These are phyloP conservation scores for Leptarthrus brevirostris DNA, from an alignment of 2,888 invertebrate species.

Conservation along the genomic window DNA sequence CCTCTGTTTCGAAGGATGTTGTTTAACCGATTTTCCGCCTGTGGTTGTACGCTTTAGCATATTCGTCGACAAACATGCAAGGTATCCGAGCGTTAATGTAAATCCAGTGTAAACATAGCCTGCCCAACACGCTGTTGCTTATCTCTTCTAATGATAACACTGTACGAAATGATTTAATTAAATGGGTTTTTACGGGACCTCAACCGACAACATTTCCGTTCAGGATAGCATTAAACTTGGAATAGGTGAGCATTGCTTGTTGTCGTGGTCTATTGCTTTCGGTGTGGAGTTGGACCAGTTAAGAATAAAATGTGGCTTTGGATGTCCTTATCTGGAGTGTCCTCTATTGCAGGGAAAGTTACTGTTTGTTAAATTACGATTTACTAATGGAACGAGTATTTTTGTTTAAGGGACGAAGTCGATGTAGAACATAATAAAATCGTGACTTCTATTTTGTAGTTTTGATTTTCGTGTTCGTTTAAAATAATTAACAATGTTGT, in stretches of 20 bases:
- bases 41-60: background rate
- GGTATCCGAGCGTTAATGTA: constrained; percentile 19
- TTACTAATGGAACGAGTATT: too few relatives aligned
- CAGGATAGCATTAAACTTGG: background rate
- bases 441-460: too few relatives aligned
- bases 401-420: too few relatives aligned
- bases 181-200: constrained; percentile 9
- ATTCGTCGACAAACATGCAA: constrained; percentile 18
- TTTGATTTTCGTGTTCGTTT: too few relatives aligned
- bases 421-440: too few relatives aligned
- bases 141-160: constrained; percentile 25
- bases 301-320: background rate
- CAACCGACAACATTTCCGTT: background rate
- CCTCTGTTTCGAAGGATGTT: background rate
- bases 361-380: too few relatives aligned
- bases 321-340: background rate
- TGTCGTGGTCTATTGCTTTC: background rate
- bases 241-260: background rate
- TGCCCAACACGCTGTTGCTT: constrained; percentile 4
- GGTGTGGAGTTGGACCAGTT: background rate
- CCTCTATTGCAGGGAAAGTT: background rate
- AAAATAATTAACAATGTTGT: too few relatives aligned
- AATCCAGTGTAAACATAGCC: constrained; percentile 17
- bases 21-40: background rate
- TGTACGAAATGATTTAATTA: constrained; percentile 37